Percentiles rank a stretch among this genome's conserved stretches.
Conservation (phyloP, 2,888 invertebrate species). For the Caenorhabditis sp. region DNA sequence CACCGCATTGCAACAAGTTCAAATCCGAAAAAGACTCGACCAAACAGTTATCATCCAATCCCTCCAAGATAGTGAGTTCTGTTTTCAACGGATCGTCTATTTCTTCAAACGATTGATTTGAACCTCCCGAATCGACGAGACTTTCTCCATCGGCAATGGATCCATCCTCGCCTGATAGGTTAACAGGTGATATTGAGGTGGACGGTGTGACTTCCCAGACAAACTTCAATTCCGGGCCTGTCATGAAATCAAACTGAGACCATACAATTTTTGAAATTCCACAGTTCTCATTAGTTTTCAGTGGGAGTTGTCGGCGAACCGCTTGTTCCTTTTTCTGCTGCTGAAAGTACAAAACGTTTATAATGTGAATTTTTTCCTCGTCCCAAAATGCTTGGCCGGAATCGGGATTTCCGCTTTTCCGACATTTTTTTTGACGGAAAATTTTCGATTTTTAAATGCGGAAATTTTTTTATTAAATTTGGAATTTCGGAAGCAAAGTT, state of each 20-base stretch:
- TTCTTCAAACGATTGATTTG: conserved; percentile 59
- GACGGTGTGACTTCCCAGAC: conserved; percentile 61
- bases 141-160: conserved; percentile 53
- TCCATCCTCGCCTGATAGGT: conserved; percentile 47
- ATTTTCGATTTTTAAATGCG: too few relatives aligned
- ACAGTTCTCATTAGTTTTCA: conserved; percentile 47
- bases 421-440: too few relatives aligned
- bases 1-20: conserved; percentile 16
- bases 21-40: conserved; percentile 23
- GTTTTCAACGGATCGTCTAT: conserved; percentile 61
- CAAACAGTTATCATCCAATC: conserved; percentile 22
- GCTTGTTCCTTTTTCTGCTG: conserved; percentile 41
- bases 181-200: conserved; percentile 39
- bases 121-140: conserved; percentile 48
- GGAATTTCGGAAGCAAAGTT: too few relatives aligned
- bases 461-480: too few relatives aligned
- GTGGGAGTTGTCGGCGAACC: conserved; percentile 36
- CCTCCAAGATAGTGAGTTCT: conserved; percentile 45
- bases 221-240: conserved; percentile 64
- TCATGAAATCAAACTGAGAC: conserved; percentile 68
- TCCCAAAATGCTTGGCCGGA: too few relatives aligned
- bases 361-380: too few relatives aligned
- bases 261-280: conserved; percentile 64
- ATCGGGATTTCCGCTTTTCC: too few relatives aligned
- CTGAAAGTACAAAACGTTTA: conserved; percentile 16